Base-by-base conservation (phyloP, 2,113 vertebrate genomes). In the Machaerirhynchus nigripectus region DNA sequence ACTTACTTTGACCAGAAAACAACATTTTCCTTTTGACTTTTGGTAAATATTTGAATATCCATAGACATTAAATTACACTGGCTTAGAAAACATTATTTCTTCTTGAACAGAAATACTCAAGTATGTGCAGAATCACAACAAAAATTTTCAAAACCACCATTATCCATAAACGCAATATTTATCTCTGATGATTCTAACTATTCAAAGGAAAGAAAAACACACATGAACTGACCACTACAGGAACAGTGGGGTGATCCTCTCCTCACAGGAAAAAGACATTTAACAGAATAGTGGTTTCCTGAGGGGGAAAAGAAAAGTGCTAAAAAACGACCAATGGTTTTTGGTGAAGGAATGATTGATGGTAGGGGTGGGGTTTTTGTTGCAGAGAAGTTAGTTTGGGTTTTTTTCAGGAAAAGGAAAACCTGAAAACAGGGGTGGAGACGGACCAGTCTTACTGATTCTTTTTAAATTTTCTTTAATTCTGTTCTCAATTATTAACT, bases 301-400 rank as follows among this genome's bases (percentile, higher is more conserved):
- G 57, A 13, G 3, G 3, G 5, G 3, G 7, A 1, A 5, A 10
- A 8, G 3, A 12, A 6, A 2, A 11, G 8, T 17, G 26, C 46
- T 77, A 37, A 53, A 64, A 82, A 74, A 47, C 1, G 0, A 78
- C 27, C 33, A n/a, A 10, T 1, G 5, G 21, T 2, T 68, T 85
- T 64, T 71, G 6, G 4, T 40, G 40, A 90, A 87, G 6, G 20
- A 90, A 90, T 37, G 82, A 27, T 4, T 77, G 31, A 6, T 49
- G 6, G 6, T n/a, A 53, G 19, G 22, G 2, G 7, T 31, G 24
- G 15, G 30, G 8, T 20, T 15, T 52, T 77, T 63, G 5, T 22
- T 60, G 39, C 0, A 0, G 6, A 18, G 18, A 31, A 23, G 21
- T 19, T 64, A 31, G 37, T 64, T 67, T 60, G 27, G 3, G 0